These are phyloP conservation scores for Cotesia vestalis DNA, from an alignment of 1,140 invertebrate species.

Conservation along the genomic window DNA sequence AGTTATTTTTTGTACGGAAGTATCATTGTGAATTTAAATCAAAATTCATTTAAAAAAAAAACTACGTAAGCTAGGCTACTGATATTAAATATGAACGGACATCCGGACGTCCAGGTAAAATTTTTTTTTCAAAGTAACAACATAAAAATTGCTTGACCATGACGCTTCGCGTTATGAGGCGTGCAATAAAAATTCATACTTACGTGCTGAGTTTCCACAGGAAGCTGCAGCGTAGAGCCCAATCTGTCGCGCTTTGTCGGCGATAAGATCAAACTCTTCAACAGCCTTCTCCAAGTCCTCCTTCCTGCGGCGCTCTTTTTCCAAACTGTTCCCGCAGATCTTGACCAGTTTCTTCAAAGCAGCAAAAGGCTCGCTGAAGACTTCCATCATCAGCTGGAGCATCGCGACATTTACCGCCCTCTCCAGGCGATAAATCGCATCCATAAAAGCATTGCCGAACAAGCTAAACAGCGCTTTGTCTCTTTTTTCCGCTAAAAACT, in stretches of 20 bases:
- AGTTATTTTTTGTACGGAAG: too few species aligned
- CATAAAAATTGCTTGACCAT: too few species aligned
- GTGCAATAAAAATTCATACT: slow-evolving; percentile 41
- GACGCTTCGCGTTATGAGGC: too few species aligned
- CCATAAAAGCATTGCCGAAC: slow-evolving; percentile 58
- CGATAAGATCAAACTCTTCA: slow-evolving; percentile 72
- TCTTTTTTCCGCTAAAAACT: slow-evolving; percentile 49
- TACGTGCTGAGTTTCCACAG: slow-evolving; percentile 70
- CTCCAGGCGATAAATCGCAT: slow-evolving; percentile 60
- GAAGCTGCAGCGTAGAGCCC: slow-evolving; percentile 75
- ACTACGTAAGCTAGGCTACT: too few species aligned
- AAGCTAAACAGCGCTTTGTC: slow-evolving; percentile 58
- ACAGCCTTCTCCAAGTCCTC: slow-evolving; percentile 59
- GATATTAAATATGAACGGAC: too few species aligned
- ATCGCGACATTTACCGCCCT: slow-evolving; percentile 62
- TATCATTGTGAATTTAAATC: too few species aligned
- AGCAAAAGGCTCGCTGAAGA: slow-evolving; percentile 59
- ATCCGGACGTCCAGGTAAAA: background rate
- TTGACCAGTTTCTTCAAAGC: slow-evolving; percentile 59
- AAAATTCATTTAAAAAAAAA: too few species aligned
- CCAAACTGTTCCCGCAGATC: slow-evolving; percentile 57
- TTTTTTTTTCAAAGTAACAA: background rate
- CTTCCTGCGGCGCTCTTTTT: slow-evolving; percentile 48
- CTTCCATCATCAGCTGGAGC: slow-evolving; percentile 60
- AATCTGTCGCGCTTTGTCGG: slow-evolving; percentile 73